Base-by-base conservation (phyloP, 2,113 vertebrate species). In the Pangasianodon hypophthalmus region DNA sequence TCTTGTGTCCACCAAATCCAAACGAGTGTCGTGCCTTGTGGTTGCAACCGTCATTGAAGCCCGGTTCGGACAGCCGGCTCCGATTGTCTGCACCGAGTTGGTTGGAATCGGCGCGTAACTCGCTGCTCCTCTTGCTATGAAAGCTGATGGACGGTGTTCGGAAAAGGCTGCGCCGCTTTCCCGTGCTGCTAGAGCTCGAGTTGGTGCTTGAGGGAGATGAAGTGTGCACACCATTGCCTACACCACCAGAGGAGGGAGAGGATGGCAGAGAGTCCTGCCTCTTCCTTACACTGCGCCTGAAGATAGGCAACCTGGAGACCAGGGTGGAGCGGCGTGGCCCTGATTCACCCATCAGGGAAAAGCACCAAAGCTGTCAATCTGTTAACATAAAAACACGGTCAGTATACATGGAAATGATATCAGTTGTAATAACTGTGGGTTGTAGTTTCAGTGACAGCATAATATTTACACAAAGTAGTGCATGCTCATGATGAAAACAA, bases 141-240 rank as follows among this genome's bases (percentile, higher is more conserved):
- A 99, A 99, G 93, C 97, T 96, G 88, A 99, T 97, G 58, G 97
- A 98, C 0, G 98, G 97, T 1, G 98, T 95, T 11, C 98, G 97
- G 93, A 99, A 99, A 37, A 99, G 95, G 92, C 98, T 99, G 86
- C 98, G 95, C 0, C 98, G 97, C 89, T 99, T 99, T 44, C 98
- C 97, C 0, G 97, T 98, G 85, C 98, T 99, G 88, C 98, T 98
- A 86, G 98, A 98, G 93, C 98, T 99, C 86, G 98, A 99, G 93
- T 99, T 99, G 0, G 98, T 99, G 96, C 98, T 99, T 93, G 98
- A 98, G 0, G 98, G 98, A 0, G 98, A 99, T 14, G 98, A 99
- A 14, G 97, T 98, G 93, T 98, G 98, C 83, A 97, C 95, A 58
- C 97, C 98, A 90, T 96, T 94, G 3, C 97, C 96, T 29, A 95